Conservation (phyloP, 2,113 vertebrate genomes). For the Reinhardtius hippoglossoides region DNA sequence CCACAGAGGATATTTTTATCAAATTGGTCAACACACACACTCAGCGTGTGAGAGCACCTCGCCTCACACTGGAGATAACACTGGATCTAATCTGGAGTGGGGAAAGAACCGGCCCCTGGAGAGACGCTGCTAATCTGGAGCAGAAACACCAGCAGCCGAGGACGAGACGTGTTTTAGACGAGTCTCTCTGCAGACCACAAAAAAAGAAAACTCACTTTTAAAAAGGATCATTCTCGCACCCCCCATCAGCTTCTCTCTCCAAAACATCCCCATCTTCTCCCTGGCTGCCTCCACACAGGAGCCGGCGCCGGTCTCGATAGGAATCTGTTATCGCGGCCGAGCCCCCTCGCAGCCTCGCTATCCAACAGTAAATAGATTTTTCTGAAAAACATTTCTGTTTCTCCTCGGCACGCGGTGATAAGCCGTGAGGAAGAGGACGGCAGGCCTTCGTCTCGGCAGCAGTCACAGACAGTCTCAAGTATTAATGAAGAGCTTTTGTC, state of each 20-base stretch:
- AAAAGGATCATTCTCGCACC: slow-evolving; percentile 24
- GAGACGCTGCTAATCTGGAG: not conserved
- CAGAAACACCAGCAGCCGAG: slow-evolving; percentile 21
- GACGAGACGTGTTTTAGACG: slow-evolving; percentile 46
- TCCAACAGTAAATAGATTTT: slow-evolving; percentile 43
- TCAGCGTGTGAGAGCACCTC: slow-evolving; percentile 29
- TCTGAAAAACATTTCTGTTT: slow-evolving; percentile 5
- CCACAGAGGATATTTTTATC: no score
- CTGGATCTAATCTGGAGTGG: slow-evolving; percentile 12
- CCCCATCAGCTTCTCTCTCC: not conserved
- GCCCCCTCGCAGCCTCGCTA: not conserved
- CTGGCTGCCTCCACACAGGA: no score
- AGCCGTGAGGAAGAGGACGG: no score
- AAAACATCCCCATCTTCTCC: no score
- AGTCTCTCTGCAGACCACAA: no score
- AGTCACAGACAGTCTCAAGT: no score
- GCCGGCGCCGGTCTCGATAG: slow-evolving; percentile 13
- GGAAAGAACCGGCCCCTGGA: slow-evolving; percentile 31
- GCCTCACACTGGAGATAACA: slow-evolving; percentile 27
- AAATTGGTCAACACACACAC: no score
- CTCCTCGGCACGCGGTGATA: not conserved
- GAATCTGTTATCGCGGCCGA: not conserved
- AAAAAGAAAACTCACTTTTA: no score
- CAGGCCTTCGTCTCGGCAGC: no score
- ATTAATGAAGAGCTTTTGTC: no score